Conservation (phyloP, 2,888 invertebrate species). For the Autographa pulchrina region DNA sequence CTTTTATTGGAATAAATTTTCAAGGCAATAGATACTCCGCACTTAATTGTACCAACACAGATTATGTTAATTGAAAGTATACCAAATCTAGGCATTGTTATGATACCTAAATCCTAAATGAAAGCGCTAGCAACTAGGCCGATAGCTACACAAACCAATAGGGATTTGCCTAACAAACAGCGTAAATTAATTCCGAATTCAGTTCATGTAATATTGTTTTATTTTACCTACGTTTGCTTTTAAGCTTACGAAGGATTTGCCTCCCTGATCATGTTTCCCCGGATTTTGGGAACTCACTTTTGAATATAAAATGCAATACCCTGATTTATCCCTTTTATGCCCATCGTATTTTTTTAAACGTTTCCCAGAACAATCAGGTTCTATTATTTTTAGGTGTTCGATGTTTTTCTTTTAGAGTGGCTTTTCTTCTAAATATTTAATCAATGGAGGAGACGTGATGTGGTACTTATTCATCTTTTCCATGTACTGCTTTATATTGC, state of each 20-base stretch:
- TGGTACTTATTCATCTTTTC: neutral
- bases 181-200: constrained; percentile 24
- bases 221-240: constrained; percentile 23
- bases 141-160: neutral
- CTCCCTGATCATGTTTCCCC: constrained; percentile 2
- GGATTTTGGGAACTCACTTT: neutral
- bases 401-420: neutral
- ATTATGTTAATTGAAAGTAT: neutral
- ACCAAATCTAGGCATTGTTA: neutral
- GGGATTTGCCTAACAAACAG: neutral
- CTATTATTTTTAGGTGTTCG: neutral
- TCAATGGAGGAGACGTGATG: neutral
- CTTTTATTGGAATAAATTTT: neutral
- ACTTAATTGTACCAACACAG: neutral
- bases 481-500: no score
- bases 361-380: neutral
- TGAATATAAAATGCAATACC: constrained; percentile 5
- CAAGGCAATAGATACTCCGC: neutral
- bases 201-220: constrained; percentile 12
- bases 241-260: constrained; percentile 33
- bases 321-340: neutral
- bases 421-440: neutral
- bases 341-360: neutral
- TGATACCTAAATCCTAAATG: neutral
- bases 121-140: neutral